A percentile compares a stretch with the other conserved stretches of the same genome.
These are phyloP conservation scores for Clepsis dumicolana DNA, from an alignment of 2,888 invertebrate species.

Conservation along the genomic window DNA sequence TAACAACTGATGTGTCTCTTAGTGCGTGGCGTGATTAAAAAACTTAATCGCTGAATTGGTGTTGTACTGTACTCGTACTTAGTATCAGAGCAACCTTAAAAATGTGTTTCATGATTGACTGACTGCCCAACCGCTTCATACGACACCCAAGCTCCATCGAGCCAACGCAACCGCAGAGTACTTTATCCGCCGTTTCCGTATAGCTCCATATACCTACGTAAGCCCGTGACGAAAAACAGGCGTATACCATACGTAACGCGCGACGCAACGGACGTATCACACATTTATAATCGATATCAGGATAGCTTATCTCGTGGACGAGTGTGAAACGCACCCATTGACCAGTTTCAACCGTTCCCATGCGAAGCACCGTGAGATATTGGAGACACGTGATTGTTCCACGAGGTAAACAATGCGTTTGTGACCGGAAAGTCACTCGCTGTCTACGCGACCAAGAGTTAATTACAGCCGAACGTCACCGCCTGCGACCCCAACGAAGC, in stretches of 20 bases:
- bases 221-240: constrained; percentile 32
- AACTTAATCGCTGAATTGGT: neutral
- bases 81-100: constrained; percentile 24
- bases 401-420: constrained; percentile 62
- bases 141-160: constrained; percentile 45
- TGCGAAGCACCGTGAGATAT: constrained; percentile 21
- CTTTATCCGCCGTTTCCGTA: constrained; percentile 34
- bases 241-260: constrained; percentile 20
- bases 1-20: constrained; percentile 31
- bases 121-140: constrained; percentile 39
- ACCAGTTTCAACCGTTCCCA: constrained; percentile 23
- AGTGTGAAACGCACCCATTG: constrained; percentile 6
- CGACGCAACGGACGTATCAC: constrained; percentile 49
- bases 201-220: constrained; percentile 36
- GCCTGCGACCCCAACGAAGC: constrained; percentile 46
- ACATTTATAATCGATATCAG: constrained; percentile 50
- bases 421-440: constrained; percentile 56
- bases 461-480: constrained; percentile 72
- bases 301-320: constrained; percentile 49
- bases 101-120: constrained; percentile 32
- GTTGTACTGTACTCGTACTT: neutral
- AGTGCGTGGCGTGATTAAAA: constrained; percentile 13
- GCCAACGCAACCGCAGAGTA: constrained; percentile 53
- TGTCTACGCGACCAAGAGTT: constrained; percentile 67
- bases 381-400: constrained; percentile 53